These are phyloP conservation scores for Mirza zaza DNA, from an alignment of 2,113 vertebrate species.

Conservation along the genomic window DNA sequence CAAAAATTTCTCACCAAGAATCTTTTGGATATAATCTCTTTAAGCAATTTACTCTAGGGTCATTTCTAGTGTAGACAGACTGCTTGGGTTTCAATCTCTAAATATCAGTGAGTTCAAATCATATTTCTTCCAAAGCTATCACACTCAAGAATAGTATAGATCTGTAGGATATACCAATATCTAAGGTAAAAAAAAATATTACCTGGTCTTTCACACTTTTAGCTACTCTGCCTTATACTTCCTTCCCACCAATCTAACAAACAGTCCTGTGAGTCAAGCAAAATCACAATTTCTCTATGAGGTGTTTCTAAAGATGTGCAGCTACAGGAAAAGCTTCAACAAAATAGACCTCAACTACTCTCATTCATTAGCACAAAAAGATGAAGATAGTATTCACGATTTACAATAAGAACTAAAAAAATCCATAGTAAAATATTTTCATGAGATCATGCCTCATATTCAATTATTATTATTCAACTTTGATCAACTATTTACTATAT, in stretches of 20 bases:
- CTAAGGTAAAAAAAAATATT: background rate
- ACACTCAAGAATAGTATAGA: background rate
- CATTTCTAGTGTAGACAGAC: background rate
- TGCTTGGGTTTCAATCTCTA: background rate
- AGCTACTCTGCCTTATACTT: conserved; percentile 82
- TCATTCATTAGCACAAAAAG: background rate
- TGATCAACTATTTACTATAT: background rate
- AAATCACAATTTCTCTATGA: conserved; percentile 85
- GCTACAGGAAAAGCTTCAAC: background rate
- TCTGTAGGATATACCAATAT: background rate
- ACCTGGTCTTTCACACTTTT: background rate
- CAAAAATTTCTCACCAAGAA: background rate
- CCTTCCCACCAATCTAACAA: conserved; percentile 74
- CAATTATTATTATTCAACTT: background rate
- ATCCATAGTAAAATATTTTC: background rate
- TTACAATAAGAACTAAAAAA: background rate
- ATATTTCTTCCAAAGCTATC: background rate
- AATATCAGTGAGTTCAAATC: background rate
- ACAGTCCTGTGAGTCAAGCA: conserved; percentile 83
- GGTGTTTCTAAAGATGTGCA: conserved; percentile 86
- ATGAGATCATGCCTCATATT: background rate
- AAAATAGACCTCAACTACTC: background rate
- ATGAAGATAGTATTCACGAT: background rate
- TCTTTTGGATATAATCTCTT: background rate
- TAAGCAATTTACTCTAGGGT: background rate